A percentile compares a stretch with the other conserved stretches of the same genome.
Evolutionary conservation across 2,797 vertebrate genomes (phyloP).

Genomic region (Echiichthys vipera): DNA sequence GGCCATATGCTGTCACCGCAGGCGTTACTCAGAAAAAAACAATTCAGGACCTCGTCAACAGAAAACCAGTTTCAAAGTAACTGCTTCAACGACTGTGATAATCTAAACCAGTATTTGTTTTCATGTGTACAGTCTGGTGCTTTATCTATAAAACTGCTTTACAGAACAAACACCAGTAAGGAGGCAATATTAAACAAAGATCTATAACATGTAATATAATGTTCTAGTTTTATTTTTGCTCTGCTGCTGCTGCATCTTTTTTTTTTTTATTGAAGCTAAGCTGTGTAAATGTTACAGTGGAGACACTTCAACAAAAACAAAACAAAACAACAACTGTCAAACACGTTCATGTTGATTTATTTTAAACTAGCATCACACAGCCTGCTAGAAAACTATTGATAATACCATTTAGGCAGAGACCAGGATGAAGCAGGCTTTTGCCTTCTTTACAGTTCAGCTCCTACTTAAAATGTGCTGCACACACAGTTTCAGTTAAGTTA

Average conservation of each 20-base stretch:
- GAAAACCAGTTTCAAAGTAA: slow-evolving; percentile 16
- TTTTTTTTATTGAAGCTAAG: slow-evolving; percentile 18
- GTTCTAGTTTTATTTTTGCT: slow-evolving; percentile 23
- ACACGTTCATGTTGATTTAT: slow-evolving; percentile 6
- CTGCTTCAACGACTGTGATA: slow-evolving; percentile 14
- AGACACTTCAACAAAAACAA: slow-evolving; percentile 5
- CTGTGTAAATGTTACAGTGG: slow-evolving; percentile 14
- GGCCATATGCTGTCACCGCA: neutral
- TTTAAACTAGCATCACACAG: slow-evolving; percentile 23
- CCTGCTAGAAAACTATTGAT: neutral
- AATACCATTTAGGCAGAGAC: slow-evolving; percentile 10
- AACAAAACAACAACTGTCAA: slow-evolving; percentile 22
- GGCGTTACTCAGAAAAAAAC: neutral
- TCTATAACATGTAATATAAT: neutral
- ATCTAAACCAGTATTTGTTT: slow-evolving; percentile 43
- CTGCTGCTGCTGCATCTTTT: slow-evolving; percentile 18
- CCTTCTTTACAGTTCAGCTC: slow-evolving; percentile 6
- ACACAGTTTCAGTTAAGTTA: slow-evolving; percentile 25
- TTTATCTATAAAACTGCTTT: slow-evolving; percentile 25
- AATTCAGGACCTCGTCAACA: slow-evolving; percentile 2
- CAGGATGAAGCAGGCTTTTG: slow-evolving; percentile 23
- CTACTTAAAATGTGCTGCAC: slow-evolving; percentile 16
- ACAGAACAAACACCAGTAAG: slow-evolving; percentile 37
- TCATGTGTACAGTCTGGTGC: slow-evolving; percentile 4
- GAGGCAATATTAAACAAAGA: neutral